phyloP scores from a whole-genome alignment of 2,113 vertebrate genomes.

The Prochilodus magdalenae region DNA sequence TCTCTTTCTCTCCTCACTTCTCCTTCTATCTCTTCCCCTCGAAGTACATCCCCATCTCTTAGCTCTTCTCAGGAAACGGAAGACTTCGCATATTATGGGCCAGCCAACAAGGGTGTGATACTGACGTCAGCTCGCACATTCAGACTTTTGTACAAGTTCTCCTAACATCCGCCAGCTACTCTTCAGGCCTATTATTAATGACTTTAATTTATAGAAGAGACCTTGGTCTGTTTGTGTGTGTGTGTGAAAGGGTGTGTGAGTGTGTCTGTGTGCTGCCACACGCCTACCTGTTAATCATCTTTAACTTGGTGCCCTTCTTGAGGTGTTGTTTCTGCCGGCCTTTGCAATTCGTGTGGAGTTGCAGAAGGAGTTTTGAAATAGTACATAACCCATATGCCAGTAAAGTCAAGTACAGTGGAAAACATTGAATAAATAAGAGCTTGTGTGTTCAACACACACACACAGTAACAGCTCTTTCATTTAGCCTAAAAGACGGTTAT shows the following conservation, averaged over 20 bases:
- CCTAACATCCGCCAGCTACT: conserved; percentile 19
- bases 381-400: neutral
- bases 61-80: neutral
- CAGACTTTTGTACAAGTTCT: conserved; percentile 1
- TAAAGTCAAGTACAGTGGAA: neutral
- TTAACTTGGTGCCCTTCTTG: conserved; percentile 72
- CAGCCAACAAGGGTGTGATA: conserved; percentile 37
- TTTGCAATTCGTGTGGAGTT: conserved; percentile 20
- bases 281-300: conserved; percentile 75
- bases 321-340: conserved; percentile 58
- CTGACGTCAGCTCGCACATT: conserved; percentile 23
- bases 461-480: neutral
- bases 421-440: neutral
- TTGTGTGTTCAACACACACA: neutral
- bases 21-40: neutral
- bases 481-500: neutral
- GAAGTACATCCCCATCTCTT: conserved; percentile 23
- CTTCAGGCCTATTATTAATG: conserved; percentile 85
- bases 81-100: conserved; percentile 3
- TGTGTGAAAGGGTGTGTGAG: conserved; percentile 52
- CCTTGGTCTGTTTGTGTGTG: conserved; percentile 59
- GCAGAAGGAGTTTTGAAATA: neutral
- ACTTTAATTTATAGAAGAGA: conserved; percentile 90
- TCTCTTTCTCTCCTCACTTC: neutral
- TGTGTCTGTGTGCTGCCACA: conserved; percentile 24